phyloP scores from a whole-genome alignment of 2,113 vertebrate species.

The Heloderma charlesbogerti region DNA sequence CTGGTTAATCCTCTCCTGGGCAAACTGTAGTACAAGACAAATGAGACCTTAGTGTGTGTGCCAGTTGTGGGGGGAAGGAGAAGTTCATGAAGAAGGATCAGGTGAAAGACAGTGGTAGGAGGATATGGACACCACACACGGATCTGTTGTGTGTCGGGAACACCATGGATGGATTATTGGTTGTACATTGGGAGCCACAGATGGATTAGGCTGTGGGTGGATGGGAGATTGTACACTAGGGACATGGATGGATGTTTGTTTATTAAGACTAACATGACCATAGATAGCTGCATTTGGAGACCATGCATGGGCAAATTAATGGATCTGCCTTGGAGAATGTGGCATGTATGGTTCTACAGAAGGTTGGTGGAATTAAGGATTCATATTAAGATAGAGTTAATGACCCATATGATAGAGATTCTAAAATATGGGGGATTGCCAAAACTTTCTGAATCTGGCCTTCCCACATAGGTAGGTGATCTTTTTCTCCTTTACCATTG shows the following conservation, averaged over 20 bases:
- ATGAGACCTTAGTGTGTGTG: not conserved
- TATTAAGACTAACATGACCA: too few species aligned
- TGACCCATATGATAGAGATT: not conserved
- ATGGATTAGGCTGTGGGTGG: not conserved
- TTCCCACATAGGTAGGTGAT: not conserved
- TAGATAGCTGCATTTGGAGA: not conserved
- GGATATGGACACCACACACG: not conserved
- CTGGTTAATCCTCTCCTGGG: not conserved
- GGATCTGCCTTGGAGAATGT: not conserved
- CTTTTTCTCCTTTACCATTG: not conserved
- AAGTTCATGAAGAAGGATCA: not conserved
- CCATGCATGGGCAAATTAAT: too few species aligned
- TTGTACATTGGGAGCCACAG: not conserved
- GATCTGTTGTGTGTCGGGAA: too few species aligned
- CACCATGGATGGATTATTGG: not conserved
- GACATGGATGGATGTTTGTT: not conserved
- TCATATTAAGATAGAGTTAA: not conserved
- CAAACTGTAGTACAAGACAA: not conserved
- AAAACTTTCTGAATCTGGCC: not conserved
- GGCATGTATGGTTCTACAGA: not conserved
- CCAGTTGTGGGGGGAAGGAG: not conserved
- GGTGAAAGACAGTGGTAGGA: not conserved
- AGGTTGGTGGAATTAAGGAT: not conserved
- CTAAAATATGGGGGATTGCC: not conserved
- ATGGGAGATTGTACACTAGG: not conserved